Evolutionary conservation across 1,140 invertebrate species (phyloP).

Genomic region (Penaeus chinensis): DNA sequence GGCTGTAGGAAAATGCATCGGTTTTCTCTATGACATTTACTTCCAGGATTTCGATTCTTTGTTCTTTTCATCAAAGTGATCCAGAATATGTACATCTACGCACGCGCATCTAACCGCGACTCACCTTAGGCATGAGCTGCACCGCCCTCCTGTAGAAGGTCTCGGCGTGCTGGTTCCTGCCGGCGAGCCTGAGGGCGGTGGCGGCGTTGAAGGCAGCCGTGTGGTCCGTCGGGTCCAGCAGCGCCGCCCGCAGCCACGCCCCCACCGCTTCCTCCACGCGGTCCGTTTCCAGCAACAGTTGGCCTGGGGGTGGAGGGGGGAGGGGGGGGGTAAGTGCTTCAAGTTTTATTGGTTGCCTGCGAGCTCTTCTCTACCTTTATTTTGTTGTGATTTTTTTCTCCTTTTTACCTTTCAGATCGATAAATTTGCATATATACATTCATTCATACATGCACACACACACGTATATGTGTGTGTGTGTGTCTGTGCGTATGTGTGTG

Average conservation of each 20-base stretch:
- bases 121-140: conserved; percentile 77
- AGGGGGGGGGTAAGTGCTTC: not conserved
- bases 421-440: too few species aligned
- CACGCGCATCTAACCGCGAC: conserved; percentile 45
- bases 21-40: too few species aligned
- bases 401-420: too few species aligned
- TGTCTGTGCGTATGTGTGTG: too few species aligned
- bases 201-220: conserved; percentile 87
- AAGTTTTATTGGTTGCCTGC: not conserved
- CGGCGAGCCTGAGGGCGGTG: conserved; percentile 83
- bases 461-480: too few species aligned
- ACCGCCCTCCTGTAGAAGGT: conserved; percentile 80
- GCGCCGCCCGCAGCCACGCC: conserved; percentile 80
- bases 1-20: too few species aligned
- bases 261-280: conserved; percentile 84
- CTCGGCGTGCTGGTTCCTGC: conserved; percentile 83
- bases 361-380: not conserved
- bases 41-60: too few species aligned
- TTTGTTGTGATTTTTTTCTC: not conserved
- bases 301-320: conserved; percentile 76
- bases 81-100: not conserved
- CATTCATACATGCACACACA: too few species aligned
- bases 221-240: conserved; percentile 82
- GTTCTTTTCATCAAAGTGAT: too few species aligned
- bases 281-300: conserved; percentile 84